Base-by-base conservation (phyloP, 2,888 invertebrate genomes). In the Marasmarcha lunaedactyla region DNA sequence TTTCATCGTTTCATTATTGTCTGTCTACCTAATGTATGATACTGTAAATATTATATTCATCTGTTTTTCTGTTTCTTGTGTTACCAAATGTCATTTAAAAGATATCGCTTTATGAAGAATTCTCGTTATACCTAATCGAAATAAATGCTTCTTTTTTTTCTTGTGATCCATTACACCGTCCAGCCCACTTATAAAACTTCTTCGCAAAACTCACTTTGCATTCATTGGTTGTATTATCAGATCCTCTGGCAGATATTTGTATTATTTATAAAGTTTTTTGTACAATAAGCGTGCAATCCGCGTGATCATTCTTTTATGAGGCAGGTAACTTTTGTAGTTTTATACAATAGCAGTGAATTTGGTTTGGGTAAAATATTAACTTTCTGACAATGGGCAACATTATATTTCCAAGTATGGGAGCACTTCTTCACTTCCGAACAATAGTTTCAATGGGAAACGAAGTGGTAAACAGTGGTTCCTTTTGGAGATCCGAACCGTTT, bases 401-500 rank as follows among this genome's bases (percentile, higher is more conserved):
- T 79, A 76, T 79, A 78, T 72, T 77, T 78, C 76, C 69, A 71
- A 73, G 76, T 71, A 72, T 65, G 62, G n/a, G 57, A 60, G 68
- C 67, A 74, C 73, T 78, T 79, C 76, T 79, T 76, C 78, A 78
- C 78, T 79, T 78, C 70, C 74, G 63, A 81, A 83, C 78, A 83
- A 83, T 68, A 66, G 68, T 53, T 63, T 74, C 68, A 76, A 81
- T 77, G 59, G 70, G 63, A 73, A 69, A 68, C 77, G 74, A 83
- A 79, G 71, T 81, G 83, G 79, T 79, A 78, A 79, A 77, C 78
- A 77, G 70, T 65, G 70, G 65, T 68, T 64, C 60, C 62, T 61
- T 64, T 56, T n/a, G 52, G 55, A 63, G 63, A 62, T 61, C 54
- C 54, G 54, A 54, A 57, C 51, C 48, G 50, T 37, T 27, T 25